Evolutionary conservation across 2,888 invertebrate species (phyloP).

Genomic region (Mechanitis messenoides): DNA sequence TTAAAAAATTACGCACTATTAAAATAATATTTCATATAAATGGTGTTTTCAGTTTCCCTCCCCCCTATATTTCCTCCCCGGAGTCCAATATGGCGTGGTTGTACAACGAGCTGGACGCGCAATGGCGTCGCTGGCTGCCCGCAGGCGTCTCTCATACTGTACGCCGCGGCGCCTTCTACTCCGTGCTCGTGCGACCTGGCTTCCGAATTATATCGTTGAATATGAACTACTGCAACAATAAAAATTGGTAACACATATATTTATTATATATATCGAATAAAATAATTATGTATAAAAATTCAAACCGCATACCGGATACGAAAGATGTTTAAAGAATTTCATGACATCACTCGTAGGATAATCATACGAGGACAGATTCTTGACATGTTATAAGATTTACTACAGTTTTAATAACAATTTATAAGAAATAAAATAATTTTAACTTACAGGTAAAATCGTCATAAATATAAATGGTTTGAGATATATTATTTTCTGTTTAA

Average conservation of each 20-base stretch:
- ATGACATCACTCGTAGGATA: neutral
- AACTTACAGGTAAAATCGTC: no score
- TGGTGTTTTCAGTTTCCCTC: slow-evolving; percentile 83
- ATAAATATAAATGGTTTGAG: neutral
- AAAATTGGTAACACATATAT: slow-evolving; percentile 84
- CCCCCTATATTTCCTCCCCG: slow-evolving; percentile 87
- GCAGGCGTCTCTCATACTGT: slow-evolving; percentile 91
- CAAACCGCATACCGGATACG: slow-evolving; percentile 5
- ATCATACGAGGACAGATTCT: no score
- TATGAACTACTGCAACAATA: slow-evolving; percentile 97
- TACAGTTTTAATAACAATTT: no score
- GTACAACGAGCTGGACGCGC: slow-evolving; percentile 90
- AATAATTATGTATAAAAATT: neutral
- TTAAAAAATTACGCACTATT: neutral
- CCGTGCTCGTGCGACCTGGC: slow-evolving; percentile 91
- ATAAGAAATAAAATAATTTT: no score
- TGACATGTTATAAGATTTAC: no score
- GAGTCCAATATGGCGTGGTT: slow-evolving; percentile 93
- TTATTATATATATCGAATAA: no score
- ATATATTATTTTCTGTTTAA: slow-evolving; percentile 42
- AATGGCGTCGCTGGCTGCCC: slow-evolving; percentile 95
- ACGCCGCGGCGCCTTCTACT: slow-evolving; percentile 92
- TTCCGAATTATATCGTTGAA: slow-evolving; percentile 95
- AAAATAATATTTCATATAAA: neutral
- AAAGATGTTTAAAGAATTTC: slow-evolving; percentile 2